phyloP scores from a whole-genome alignment of 2,797 vertebrate genomes.

The Carcharodon carcharias region DNA sequence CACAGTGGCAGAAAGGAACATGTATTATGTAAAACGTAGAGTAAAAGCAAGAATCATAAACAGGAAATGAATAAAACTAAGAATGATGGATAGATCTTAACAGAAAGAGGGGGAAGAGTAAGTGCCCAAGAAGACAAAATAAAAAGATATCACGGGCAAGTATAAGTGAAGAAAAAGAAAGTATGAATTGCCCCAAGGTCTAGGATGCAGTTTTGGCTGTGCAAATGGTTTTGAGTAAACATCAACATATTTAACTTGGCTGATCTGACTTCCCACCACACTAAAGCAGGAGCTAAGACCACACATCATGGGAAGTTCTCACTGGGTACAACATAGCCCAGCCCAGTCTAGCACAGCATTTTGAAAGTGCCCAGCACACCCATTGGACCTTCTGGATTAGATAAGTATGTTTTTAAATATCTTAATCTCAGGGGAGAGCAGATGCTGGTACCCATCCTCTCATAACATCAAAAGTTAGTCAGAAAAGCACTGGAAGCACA shows the following conservation, averaged over 20 bases:
- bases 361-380: not conserved
- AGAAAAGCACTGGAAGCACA: not conserved
- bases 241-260: conserved; percentile 10
- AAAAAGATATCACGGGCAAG: not conserved
- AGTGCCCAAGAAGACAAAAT: not conserved
- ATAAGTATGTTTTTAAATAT: not conserved
- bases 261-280: not conserved
- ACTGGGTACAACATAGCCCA: not conserved
- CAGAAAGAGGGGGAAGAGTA: not conserved
- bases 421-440: not conserved
- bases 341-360: not conserved
- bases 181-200: not conserved
- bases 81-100: too few relatives aligned
- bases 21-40: too few relatives aligned
- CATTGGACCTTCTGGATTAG: conserved; percentile 13
- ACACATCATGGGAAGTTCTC: not conserved
- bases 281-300: not conserved
- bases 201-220: not conserved
- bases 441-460: not conserved
- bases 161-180: not conserved
- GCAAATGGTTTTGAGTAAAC: not conserved
- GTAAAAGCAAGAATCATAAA: not conserved
- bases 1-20: not conserved
- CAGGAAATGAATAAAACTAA: not conserved
- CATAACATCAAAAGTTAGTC: not conserved